Conservation (phyloP, 2,797 vertebrate genomes). For the Poeciliopsis gracilis region DNA sequence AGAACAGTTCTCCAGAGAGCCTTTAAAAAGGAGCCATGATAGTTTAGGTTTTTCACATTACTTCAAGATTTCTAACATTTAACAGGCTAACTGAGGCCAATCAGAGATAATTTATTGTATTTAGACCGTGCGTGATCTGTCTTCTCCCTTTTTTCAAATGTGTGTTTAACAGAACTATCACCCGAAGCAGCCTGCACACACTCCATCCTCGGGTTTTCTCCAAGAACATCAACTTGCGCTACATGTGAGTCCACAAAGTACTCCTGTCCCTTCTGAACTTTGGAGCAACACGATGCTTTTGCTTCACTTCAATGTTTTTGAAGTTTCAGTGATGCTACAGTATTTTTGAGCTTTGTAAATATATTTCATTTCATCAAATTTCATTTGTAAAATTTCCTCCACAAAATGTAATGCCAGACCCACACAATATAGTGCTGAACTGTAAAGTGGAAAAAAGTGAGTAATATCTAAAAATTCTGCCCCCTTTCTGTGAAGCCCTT, state of each 20-base stretch:
- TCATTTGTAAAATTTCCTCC: neutral
- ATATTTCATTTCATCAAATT: neutral
- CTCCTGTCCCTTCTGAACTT: neutral
- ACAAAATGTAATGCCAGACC: neutral
- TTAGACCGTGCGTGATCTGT: neutral
- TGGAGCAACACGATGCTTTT: neutral
- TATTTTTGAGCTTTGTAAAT: neutral
- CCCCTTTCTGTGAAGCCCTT: neutral
- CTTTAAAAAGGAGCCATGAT: neutral
- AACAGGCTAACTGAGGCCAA: neutral
- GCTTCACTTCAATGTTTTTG: too few species aligned
- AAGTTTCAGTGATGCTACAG: too few species aligned
- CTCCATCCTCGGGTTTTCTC: slow-evolving; percentile 91
- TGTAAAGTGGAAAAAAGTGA: neutral
- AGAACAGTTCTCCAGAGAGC: neutral
- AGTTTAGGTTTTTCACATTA: neutral
- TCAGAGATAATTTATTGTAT: neutral
- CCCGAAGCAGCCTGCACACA: slow-evolving; percentile 87
- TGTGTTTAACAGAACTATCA: slow-evolving; percentile 86
- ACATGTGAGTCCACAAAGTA: slow-evolving; percentile 88
- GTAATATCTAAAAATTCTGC: neutral
- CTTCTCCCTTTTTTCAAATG: slow-evolving; percentile 6
- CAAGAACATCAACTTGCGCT: slow-evolving; percentile 92
- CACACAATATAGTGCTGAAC: neutral
- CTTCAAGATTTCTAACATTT: neutral